Evolutionary conservation across 2,113 vertebrate genomes (phyloP).

Genomic region (Turnix velox): DNA sequence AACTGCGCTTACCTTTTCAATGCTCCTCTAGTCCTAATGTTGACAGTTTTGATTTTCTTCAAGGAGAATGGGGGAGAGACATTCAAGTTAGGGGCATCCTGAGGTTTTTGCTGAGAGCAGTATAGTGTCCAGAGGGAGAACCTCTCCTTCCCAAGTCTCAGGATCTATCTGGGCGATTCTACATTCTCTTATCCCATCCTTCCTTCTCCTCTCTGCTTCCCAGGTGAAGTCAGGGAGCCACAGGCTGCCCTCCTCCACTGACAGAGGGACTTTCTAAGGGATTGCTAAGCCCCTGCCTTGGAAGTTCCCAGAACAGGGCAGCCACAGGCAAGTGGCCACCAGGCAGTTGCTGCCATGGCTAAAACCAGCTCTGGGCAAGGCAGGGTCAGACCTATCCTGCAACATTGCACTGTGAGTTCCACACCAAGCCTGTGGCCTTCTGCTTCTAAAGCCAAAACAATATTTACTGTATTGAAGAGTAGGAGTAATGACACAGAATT

Average conservation of each 20-base stretch:
- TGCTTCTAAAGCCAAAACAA: not conserved
- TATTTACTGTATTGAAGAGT: not conserved
- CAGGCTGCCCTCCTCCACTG: fast-evolving
- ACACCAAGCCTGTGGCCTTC: not conserved
- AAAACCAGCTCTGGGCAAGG: fast-evolving
- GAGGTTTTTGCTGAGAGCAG: not conserved
- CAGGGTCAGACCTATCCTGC: not conserved
- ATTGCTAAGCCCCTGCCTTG: not conserved
- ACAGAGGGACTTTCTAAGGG: fast-evolving
- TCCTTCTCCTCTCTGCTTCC: not conserved
- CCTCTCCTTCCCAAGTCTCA: not conserved
- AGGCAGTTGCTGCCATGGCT: fast-evolving
- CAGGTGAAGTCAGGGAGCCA: fast-evolving
- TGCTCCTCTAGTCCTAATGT: not conserved
- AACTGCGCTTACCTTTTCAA: not conserved
- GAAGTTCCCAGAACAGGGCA: not conserved
- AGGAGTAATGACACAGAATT: not conserved
- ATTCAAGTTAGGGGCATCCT: not conserved
- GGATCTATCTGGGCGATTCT: not conserved
- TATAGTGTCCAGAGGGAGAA: fast-evolving
- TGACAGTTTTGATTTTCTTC: not conserved
- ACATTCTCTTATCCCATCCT: not conserved
- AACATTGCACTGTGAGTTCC: not conserved
- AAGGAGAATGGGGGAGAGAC: not conserved
- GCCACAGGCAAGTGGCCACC: not conserved